Evolutionary conservation across 1,140 invertebrate genomes (phyloP).

Genomic region (Drosophila littoralis): DNA sequence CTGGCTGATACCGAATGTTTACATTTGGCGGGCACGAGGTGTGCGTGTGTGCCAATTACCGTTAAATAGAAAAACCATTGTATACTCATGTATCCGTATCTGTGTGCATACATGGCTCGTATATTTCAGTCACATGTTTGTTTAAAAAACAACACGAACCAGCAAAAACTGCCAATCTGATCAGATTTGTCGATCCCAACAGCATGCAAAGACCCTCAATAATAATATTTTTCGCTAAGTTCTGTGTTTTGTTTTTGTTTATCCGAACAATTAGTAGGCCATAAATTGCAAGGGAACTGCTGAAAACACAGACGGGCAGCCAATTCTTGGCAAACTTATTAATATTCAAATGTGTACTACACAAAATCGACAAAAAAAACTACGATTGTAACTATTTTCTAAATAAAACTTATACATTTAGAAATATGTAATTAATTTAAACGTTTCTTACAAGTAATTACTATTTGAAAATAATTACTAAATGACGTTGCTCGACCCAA

Average conservation of each 20-base stretch:
- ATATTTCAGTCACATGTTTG: constrained; percentile 58
- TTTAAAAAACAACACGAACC: constrained; percentile 27
- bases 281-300: constrained; percentile 45
- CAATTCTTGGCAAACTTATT: constrained; percentile 14
- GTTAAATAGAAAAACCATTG: constrained; percentile 56
- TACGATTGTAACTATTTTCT: no score
- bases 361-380: background rate
- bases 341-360: constrained; percentile 31
- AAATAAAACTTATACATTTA: no score
- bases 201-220: constrained; percentile 15
- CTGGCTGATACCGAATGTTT: constrained; percentile 39
- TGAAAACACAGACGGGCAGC: constrained; percentile 11
- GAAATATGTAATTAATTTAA: no score
- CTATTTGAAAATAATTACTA: no score
- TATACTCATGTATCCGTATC: constrained; percentile 25
- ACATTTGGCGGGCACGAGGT: constrained; percentile 58
- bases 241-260: constrained; percentile 42
- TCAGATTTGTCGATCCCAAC: constrained; percentile 17
- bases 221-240: constrained; percentile 24
- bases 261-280: constrained; percentile 55
- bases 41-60: constrained; percentile 59
- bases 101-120: constrained; percentile 10
- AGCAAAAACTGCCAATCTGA: constrained; percentile 17
- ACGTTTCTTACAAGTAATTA: no score
- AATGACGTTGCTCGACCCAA: no score